Evolutionary conservation across 2,113 vertebrate genomes (phyloP), one percentile per base, ranked within the genome.

Genomic region (Cephalophus harveyi): DNA sequence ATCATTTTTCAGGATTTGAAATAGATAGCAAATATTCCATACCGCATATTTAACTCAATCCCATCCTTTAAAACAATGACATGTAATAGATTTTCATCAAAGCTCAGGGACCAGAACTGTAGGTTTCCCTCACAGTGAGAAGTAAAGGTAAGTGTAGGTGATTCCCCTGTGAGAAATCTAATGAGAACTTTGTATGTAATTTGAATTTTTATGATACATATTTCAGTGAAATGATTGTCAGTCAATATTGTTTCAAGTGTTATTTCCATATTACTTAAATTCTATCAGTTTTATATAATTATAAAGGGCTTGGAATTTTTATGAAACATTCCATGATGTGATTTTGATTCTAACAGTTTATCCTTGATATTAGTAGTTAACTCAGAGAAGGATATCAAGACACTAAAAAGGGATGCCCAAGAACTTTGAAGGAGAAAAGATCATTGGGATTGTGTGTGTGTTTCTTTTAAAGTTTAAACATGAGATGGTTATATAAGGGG

Each of bases 401-500:
- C 7, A 54, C 28, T 86, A 48, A 95, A 60, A 96, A 48, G 16
- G 23, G 25, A 54, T 64, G 25, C 78, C 54, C 13, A 2, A 43
- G 78, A 96, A 81, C 23, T 84, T 50, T 50, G 52, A 91, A 86
- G 85, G 50, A 91, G 50, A 95, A 87, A 82, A 90, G 7, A 85
- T 91, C 30, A 67, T 78, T 82, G 87, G n/a, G 33, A 62, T 48
- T 54, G 4, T 84, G 25, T 85, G 21, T 67, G 55, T 54, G 25
- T 43, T 97, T 97, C 40, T 78, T 96, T 19, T 91, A 83, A 83
- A 64, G 84, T 81, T 96, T 46, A 88, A 95, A 95, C 13, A 88
- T 28, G 52, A 96, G 12, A 46, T 89, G 10, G 76, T 97, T 97
- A 96, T 83, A 55, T 97, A 96, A 94, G 81, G 55, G 25, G 4